These are phyloP conservation scores for Xestia ashworthii DNA, from an alignment of 2,888 invertebrate species.

Conservation along the genomic window DNA sequence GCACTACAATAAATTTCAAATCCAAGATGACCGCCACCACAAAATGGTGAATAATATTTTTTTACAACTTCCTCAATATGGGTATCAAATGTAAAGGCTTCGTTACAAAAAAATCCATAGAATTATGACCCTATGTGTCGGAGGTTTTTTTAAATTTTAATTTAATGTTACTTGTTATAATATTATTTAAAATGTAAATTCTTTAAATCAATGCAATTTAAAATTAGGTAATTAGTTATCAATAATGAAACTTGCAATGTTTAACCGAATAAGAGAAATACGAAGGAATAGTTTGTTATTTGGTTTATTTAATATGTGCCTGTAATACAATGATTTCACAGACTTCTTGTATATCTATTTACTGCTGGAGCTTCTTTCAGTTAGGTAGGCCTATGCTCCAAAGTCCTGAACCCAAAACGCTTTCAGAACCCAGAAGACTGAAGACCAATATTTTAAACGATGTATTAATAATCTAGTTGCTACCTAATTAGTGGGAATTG, in stretches of 20 bases:
- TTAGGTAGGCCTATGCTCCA: background rate
- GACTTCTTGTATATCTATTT: background rate
- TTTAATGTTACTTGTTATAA: no score
- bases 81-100: no score
- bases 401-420: background rate
- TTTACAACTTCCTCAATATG: no score
- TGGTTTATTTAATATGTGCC: background rate
- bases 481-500: slow-evolving; percentile 36
- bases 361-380: background rate
- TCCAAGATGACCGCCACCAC: no score
- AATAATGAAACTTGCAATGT: background rate
- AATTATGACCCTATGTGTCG: no score
- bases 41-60: no score
- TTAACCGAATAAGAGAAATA: background rate
- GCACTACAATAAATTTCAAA: no score
- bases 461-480: background rate
- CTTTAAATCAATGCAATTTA: background rate
- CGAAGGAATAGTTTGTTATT: background rate
- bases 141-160: no score
- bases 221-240: background rate
- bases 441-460: background rate
- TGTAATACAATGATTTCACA: background rate
- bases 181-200: background rate
- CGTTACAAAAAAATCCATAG: no score
- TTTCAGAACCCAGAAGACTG: background rate